Evolutionary conservation across 2,797 vertebrate species (phyloP), one percentile per base, ranked within the genome.

Genomic region (Epinephelus awoara): DNA sequence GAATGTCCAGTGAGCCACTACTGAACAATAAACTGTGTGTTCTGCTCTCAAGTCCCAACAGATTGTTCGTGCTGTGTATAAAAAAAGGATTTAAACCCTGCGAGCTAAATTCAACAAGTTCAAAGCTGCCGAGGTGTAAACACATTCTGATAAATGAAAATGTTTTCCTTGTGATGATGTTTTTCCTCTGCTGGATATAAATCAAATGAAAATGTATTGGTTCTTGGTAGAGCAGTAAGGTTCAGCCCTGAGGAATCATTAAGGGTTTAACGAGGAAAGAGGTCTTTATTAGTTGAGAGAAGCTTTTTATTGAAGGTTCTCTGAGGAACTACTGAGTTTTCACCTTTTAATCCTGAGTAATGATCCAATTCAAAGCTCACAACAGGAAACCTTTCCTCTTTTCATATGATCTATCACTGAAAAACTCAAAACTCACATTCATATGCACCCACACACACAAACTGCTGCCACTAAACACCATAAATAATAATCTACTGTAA

Each of bases 21-120:
- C 15, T 58, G 29, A 81, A 69, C 62, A 69, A 68, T n/a, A 38
- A 17, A 21, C 1, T 10, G 2, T 63, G 25, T 75, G 50, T 62
- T 63, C 23, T 76, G 34, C 1, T 5, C 18, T 52, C 1, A 64
- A 29, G 5, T 67, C 13, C 42, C 57, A 38, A 40, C 52, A 55
- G 68, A 71, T 73, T 83, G 19, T 63, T 65, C 0, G 1, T 11
- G 18, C 15, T 52, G 34, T 3, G 19, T 15, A 14, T 51, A 50
- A 27, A 65, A 64, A n/a, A 34, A 34, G 34, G 34, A 34, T 8
- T 49, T 10, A 11, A 54, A 71, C 46, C 47, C 61, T 49, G 11
- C 0, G 3, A 42, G n/a, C 7, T 42, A 52, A 59, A 21, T 49
- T 17, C 6, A 47, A 25, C 18, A 47, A 52, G 3, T 29, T 66